These are phyloP conservation scores for Oxyura jamaicensis DNA, from an alignment of 2,113 vertebrate species.

Conservation along the genomic window DNA sequence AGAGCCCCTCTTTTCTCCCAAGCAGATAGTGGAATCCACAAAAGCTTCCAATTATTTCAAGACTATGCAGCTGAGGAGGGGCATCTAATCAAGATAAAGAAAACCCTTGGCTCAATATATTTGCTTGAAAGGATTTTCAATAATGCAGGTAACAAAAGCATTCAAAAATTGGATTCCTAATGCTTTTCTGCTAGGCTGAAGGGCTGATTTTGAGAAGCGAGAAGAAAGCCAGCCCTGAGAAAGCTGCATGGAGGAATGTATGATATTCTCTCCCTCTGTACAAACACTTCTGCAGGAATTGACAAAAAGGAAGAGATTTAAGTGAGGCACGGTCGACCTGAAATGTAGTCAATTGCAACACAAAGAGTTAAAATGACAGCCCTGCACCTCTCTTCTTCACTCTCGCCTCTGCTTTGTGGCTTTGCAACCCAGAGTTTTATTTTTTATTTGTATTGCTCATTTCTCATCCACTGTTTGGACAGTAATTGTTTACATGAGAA, in stretches of 20 bases:
- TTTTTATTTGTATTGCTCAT: not conserved
- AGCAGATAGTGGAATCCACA: conserved; percentile 43
- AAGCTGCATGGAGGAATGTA: conserved; percentile 7
- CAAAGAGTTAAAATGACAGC: conserved; percentile 59
- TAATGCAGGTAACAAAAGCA: conserved; percentile 62
- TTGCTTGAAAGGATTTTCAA: conserved; percentile 59
- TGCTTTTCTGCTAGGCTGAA: conserved; percentile 16
- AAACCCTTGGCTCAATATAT: conserved; percentile 42
- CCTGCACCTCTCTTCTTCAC: conserved; percentile 11
- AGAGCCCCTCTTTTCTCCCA: not conserved
- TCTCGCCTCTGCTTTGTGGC: conserved; percentile 2
- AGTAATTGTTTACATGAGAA: not conserved
- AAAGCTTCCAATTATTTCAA: conserved; percentile 70
- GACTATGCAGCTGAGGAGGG: conserved; percentile 8
- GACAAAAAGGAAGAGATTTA: conserved; percentile 45
- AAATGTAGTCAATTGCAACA: conserved; percentile 64
- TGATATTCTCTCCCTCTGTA: not conserved
- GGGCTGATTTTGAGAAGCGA: conserved; percentile 36
- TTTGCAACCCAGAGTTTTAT: not conserved
- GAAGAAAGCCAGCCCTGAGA: conserved; percentile 48
- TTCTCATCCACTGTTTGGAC: not conserved
- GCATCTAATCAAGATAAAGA: conserved; percentile 54
- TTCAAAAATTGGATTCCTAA: conserved; percentile 51
- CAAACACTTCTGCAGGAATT: not conserved
- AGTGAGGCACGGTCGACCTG: conserved; percentile 17